A percentile compares a stretch with the other conserved stretches of the same genome.
Evolutionary conservation across 2,888 invertebrate species (phyloP).

Genomic region (Drosophila robusta): DNA sequence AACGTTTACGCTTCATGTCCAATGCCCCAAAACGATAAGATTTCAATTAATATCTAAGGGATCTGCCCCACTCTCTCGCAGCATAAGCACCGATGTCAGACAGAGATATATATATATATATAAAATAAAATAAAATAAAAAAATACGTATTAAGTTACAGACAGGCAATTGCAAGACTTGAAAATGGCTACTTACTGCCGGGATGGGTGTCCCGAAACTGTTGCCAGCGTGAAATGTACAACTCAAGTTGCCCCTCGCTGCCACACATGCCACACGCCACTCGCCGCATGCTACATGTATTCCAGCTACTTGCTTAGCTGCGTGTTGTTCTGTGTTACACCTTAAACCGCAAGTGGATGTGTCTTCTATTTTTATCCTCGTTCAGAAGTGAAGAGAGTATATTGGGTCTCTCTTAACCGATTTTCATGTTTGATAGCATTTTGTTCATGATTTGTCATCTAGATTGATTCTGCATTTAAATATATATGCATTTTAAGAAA

Average conservation of each 20-base stretch:
- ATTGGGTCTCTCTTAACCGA: no score
- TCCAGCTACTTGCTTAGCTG: constrained; percentile 17
- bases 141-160: constrained; percentile 38
- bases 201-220: constrained; percentile 28
- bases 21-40: constrained; percentile 63
- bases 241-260: constrained; percentile 1
- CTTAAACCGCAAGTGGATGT: constrained; percentile 30
- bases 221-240: constrained; percentile 34
- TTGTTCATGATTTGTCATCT: no score
- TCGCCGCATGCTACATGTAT: background rate
- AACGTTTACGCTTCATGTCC: constrained; percentile 25
- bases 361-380: no score
- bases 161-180: constrained; percentile 45
- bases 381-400: no score
- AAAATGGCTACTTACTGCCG: constrained; percentile 46
- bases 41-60: constrained; percentile 71
- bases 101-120: constrained; percentile 15
- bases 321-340: constrained; percentile 33
- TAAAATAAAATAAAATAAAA: background rate
- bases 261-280: background rate
- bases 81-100: constrained; percentile 37
- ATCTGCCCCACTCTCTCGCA: background rate
- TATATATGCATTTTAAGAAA: no score
- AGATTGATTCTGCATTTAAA: no score
- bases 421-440: no score